Percentiles rank a stretch among this genome's conserved stretches.
These are phyloP conservation scores for Porites rus DNA, from an alignment of 92 coral and sea anemone genomes.

Conservation along the genomic window DNA sequence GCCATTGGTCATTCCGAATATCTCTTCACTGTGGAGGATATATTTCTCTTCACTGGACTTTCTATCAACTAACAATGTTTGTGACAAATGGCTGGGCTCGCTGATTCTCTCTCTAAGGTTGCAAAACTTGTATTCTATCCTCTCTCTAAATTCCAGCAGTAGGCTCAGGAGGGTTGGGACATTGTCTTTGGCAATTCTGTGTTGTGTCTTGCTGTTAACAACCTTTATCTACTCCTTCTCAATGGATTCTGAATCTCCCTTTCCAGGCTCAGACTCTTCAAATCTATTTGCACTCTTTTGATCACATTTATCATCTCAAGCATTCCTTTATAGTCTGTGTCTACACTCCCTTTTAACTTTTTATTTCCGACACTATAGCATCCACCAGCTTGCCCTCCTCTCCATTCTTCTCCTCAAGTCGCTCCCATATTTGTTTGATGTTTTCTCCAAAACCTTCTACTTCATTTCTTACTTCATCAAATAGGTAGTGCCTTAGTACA, in stretches of 20 bases:
- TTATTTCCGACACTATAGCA: constrained; percentile 21
- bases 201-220: not conserved
- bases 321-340: not conserved
- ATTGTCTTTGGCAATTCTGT: not conserved
- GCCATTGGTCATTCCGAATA: constrained; percentile 1
- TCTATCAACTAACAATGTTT: not conserved
- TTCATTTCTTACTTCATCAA: constrained; percentile 9
- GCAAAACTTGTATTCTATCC: constrained; percentile 16
- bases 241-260: not conserved
- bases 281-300: constrained; percentile 9
- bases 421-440: constrained; percentile 13
- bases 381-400: constrained; percentile 16
- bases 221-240: constrained; percentile 8
- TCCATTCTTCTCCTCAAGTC: constrained; percentile 16
- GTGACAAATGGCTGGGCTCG: not conserved
- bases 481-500: not conserved
- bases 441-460: constrained; percentile 1
- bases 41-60: constrained; percentile 7
- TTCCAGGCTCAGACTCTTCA: constrained; percentile 19
- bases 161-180: constrained; percentile 13
- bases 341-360: constrained; percentile 1
- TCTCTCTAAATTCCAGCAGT: constrained; percentile 24
- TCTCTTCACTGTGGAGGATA: constrained; percentile 16
- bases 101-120: not conserved
- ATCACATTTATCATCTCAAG: constrained; percentile 18